phyloP scores from a whole-genome alignment of 53 echinoderm and acorn worm species.

The Pentamera pediparva region DNA sequence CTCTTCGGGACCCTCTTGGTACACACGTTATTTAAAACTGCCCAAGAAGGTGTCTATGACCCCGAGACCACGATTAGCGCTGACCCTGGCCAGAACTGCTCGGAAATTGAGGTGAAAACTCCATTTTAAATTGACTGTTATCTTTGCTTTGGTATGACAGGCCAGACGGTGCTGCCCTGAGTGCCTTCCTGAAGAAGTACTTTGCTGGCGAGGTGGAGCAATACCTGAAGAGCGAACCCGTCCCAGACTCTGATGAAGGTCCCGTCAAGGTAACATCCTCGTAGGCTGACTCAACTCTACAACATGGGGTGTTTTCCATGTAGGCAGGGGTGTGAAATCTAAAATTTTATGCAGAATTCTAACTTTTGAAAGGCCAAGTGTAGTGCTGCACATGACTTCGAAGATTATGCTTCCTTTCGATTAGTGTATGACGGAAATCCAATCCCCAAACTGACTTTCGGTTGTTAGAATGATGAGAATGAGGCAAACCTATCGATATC shows the following conservation, averaged over 20 bases:
- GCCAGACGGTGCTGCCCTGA: constrained; percentile 33
- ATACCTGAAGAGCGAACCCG: constrained; percentile 73
- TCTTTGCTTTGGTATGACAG: not conserved
- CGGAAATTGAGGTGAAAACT: not conserved
- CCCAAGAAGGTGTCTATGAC: too few relatives aligned
- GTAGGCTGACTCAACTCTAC: not conserved
- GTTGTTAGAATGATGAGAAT: too few relatives aligned
- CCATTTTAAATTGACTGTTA: not conserved
- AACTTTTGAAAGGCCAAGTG: not conserved
- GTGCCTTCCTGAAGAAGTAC: constrained; percentile 55
- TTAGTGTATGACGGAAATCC: too few relatives aligned
- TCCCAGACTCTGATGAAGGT: constrained; percentile 66
- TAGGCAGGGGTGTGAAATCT: too few relatives aligned
- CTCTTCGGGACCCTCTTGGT: too few relatives aligned
- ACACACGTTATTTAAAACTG: too few relatives aligned
- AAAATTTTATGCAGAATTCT: too few relatives aligned
- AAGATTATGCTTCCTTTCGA: too few relatives aligned
- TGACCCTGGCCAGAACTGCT: not conserved
- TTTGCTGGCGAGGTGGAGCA: constrained; percentile 63
- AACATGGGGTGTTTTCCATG: not conserved
- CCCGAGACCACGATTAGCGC: too few relatives aligned
- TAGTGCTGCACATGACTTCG: not conserved
- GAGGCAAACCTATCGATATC: too few relatives aligned
- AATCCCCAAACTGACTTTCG: too few relatives aligned
- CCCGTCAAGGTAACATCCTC: constrained; percentile 64